Evolutionary conservation across 2,797 vertebrate genomes (phyloP), one percentile per base, ranked within the genome.

Genomic region (Falco berigora): DNA sequence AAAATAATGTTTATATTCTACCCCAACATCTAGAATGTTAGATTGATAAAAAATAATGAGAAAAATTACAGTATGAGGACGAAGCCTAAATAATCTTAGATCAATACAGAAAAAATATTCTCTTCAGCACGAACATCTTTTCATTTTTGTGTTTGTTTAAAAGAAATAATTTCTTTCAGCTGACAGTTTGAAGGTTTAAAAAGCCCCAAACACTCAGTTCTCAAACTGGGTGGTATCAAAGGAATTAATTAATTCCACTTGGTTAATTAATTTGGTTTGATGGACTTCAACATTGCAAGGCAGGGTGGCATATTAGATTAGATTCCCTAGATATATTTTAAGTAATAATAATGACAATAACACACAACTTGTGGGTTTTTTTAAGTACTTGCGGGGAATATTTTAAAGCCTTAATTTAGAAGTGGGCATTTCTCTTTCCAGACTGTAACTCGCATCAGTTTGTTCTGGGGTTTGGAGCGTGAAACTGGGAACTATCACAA

Each of bases 221-320:
- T 77, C 61, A 72, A 61, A 72, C 44, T 62, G 78, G 5, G 20
- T 68, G 49, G 8, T 81, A 85, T 80, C 62, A 84, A 88, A 95
- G 27, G 64, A 92, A 80, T 83, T 77, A 85, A 93, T 96, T 93
- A 88, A 86, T 86, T 96, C 49, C 27, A 46, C 49, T 85, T 88
- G 36, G 16, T 78, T 88, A 90, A 94, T 94, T 96, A 92, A 80
- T 94, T 96, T 78, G 23, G 14, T 75, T 94, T 90, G 67, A 84
- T 61, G 42, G 75, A 86, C 64, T 96, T 94, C 30, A 74, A 59
- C 30, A 69, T 38, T 83, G 20, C 50, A 90, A 91, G 44, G 50
- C 64, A 83, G 69, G 66, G 24, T 91, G 36, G 49, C 9, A n/a
- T 62, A 66, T 64, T 89, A 77, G 46, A 86, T 91, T 58, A 73